phyloP scores from a whole-genome alignment of 2,797 vertebrate genomes.

The Lemur catta region DNA sequence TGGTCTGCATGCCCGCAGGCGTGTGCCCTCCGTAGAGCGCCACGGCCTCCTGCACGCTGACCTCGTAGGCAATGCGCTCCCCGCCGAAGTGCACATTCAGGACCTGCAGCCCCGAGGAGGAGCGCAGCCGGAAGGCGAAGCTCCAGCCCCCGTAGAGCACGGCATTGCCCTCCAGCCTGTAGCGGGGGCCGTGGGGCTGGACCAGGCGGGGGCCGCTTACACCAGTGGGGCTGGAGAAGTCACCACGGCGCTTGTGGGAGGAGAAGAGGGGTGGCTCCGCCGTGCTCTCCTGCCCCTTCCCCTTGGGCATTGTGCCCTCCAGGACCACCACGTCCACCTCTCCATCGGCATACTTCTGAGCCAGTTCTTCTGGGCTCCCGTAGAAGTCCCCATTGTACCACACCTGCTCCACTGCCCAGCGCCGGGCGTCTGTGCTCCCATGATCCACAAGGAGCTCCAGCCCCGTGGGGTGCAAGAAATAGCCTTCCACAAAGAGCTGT shows the following conservation, averaged over 20 bases:
- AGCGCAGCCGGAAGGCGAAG: slow-evolving; percentile 90
- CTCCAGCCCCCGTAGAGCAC: slow-evolving; percentile 94
- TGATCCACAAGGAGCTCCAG: slow-evolving; percentile 94
- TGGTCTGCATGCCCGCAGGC: slow-evolving; percentile 95
- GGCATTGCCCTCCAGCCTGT: slow-evolving; percentile 85
- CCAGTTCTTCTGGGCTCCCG: slow-evolving; percentile 87
- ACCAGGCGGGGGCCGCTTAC: slow-evolving; percentile 88
- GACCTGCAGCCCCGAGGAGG: slow-evolving; percentile 92
- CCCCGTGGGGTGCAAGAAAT: slow-evolving; percentile 93
- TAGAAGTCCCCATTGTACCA: slow-evolving; percentile 95
- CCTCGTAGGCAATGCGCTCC: slow-evolving; percentile 92
- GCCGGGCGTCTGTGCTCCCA: slow-evolving; percentile 81
- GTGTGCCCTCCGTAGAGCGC: slow-evolving; percentile 93
- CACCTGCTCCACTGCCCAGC: slow-evolving; percentile 89
- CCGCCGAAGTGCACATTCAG: slow-evolving; percentile 92
- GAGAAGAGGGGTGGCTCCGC: slow-evolving; percentile 86
- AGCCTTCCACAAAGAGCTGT: slow-evolving; percentile 91
- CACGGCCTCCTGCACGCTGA: slow-evolving; percentile 93
- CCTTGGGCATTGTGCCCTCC: slow-evolving; percentile 34
- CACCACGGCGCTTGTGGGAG: slow-evolving; percentile 88
- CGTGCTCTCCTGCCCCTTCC: neutral
- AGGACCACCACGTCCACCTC: slow-evolving; percentile 80
- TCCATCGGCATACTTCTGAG: slow-evolving; percentile 84
- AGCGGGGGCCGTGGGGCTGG: slow-evolving; percentile 90
- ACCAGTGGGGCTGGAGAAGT: slow-evolving; percentile 80